Percentiles rank a stretch among this genome's conserved stretches.
phyloP scores from a whole-genome alignment of 2,797 vertebrate genomes.

The Sciurus carolinensis region DNA sequence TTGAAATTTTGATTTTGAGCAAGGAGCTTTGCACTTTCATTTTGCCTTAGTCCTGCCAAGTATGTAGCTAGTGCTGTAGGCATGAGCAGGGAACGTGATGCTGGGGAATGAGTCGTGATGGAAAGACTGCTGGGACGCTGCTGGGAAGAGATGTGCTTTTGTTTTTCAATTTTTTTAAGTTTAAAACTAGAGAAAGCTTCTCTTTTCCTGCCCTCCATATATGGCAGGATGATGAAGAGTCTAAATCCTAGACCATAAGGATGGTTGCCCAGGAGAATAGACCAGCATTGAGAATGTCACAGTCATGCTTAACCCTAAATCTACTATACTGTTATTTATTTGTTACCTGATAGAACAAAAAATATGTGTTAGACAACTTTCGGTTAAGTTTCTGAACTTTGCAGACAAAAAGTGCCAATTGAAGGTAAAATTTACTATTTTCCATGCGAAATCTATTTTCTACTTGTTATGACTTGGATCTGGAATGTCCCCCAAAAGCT shows the following conservation, averaged over 20 bases:
- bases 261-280: background rate
- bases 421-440: background rate
- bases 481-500: too few relatives aligned
- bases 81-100: background rate
- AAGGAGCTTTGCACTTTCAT: background rate
- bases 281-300: background rate
- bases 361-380: background rate
- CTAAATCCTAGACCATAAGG: background rate
- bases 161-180: background rate
- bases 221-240: background rate
- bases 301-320: background rate
- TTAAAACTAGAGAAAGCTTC: background rate
- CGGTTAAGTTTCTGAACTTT: background rate
- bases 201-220: background rate
- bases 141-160: too few relatives aligned
- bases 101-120: background rate
- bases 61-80: background rate
- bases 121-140: background rate
- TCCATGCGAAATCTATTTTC: background rate
- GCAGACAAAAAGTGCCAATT: background rate
- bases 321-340: background rate
- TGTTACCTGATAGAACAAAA: background rate
- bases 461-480: too few relatives aligned
- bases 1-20: constrained; percentile 10
- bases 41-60: background rate